Conservation (phyloP, 2,113 vertebrate species). For the Marmota monax region DNA sequence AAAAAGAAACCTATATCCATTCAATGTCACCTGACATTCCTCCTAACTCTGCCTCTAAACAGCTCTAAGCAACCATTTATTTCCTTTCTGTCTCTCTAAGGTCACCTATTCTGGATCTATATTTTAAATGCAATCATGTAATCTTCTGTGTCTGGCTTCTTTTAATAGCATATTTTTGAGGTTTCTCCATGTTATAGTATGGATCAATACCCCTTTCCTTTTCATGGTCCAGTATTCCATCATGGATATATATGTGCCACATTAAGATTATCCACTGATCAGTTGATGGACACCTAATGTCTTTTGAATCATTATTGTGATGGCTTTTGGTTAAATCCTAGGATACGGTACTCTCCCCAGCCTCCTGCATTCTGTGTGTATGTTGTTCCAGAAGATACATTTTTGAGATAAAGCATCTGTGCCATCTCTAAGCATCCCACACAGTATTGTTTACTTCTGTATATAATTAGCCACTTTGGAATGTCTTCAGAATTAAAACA, state of each 20-base stretch:
- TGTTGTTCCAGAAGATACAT: slow-evolving; percentile 7
- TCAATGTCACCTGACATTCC: neutral
- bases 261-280: neutral
- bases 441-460: neutral
- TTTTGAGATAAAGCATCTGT: neutral
- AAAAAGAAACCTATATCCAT: neutral
- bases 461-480: neutral
- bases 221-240: neutral
- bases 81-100: neutral
- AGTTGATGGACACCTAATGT: neutral
- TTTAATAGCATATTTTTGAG: slow-evolving; percentile 4
- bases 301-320: neutral
- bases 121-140: neutral
- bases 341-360: neutral
- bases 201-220: neutral
- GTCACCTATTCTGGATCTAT: neutral
- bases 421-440: neutral
- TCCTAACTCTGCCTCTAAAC: neutral
- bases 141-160: neutral
- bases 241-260: neutral
- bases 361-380: neutral
- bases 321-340: slow-evolving; percentile 9
- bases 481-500: slow-evolving; percentile 57
- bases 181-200: neutral
- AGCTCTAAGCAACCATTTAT: neutral